A percentile compares a stretch with the other conserved stretches of the same genome.
These are phyloP conservation scores for Cantharis nigra DNA, from an alignment of 2,888 invertebrate genomes.

Conservation along the genomic window DNA sequence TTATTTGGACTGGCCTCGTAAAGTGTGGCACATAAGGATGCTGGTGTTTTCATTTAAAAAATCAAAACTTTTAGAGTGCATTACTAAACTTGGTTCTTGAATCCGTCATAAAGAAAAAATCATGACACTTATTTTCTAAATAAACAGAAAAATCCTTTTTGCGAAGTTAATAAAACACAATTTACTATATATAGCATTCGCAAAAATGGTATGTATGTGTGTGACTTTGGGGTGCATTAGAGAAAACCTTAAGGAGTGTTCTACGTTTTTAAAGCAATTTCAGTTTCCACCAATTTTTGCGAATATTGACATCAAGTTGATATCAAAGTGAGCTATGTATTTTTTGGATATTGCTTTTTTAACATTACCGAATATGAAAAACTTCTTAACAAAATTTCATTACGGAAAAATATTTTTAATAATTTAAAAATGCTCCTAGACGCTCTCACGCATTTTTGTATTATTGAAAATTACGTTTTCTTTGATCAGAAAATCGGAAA, in stretches of 20 bases:
- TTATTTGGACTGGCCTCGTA: neutral
- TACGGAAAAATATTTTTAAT: neutral
- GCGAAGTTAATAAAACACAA: slow-evolving; percentile 26
- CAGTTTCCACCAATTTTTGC: slow-evolving; percentile 4
- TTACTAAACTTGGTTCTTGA: neutral
- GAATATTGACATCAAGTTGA: slow-evolving; percentile 6
- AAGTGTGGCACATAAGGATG: neutral
- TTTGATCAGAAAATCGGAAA: neutral
- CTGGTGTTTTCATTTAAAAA: neutral
- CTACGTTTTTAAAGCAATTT: slow-evolving; percentile 3
- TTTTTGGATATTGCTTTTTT: slow-evolving; percentile 4
- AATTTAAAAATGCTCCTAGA: neutral
- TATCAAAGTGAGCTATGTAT: slow-evolving; percentile 8
- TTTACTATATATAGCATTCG: slow-evolving; percentile 18
- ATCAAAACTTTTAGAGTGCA: neutral
- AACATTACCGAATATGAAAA: slow-evolving; percentile 14
- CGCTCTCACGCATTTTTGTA: neutral
- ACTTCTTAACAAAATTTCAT: slow-evolving; percentile 11
- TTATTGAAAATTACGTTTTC: neutral
- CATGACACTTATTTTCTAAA: slow-evolving; percentile 21
- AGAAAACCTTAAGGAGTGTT: slow-evolving; percentile 10
- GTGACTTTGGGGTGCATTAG: slow-evolving; percentile 20
- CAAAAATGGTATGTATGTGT: slow-evolving; percentile 15
- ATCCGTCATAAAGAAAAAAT: slow-evolving; percentile 1
- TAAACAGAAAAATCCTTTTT: slow-evolving; percentile 31